These are phyloP conservation scores for Myotis vivesi DNA, from an alignment of 2,797 vertebrate genomes.

Conservation along the genomic window DNA sequence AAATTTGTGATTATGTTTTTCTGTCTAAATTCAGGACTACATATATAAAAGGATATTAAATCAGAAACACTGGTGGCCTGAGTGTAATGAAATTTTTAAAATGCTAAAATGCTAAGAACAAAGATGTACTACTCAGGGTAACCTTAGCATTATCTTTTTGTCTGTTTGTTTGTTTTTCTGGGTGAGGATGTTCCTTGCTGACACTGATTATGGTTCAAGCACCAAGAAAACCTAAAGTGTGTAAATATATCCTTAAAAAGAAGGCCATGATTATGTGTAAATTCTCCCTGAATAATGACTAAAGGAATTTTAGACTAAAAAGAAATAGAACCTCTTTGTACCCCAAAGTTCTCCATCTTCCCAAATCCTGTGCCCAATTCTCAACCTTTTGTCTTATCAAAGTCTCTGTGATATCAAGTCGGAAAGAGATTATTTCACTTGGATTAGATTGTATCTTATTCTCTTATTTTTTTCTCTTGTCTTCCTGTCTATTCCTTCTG, in stretches of 20 bases:
- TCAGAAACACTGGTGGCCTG: background rate
- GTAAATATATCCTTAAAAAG: background rate
- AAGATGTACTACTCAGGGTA: background rate
- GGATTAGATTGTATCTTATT: background rate
- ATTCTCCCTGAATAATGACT: background rate
- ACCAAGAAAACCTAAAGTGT: background rate
- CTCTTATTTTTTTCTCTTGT: background rate
- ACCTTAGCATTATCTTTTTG: background rate
- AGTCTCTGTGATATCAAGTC: background rate
- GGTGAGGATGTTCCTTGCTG: background rate
- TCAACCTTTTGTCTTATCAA: background rate
- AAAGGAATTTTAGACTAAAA: background rate
- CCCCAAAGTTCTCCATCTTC: background rate
- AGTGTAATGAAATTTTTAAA: background rate
- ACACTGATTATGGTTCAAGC: background rate
- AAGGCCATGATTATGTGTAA: background rate
- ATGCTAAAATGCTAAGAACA: background rate
- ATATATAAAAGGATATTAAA: background rate
- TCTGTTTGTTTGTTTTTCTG: background rate
- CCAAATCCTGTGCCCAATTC: background rate
- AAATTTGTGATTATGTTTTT: background rate
- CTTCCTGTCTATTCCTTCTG: background rate
- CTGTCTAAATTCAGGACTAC: background rate
- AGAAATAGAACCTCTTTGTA: background rate
- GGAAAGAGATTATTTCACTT: background rate